Evolutionary conservation across 1,140 invertebrate species (phyloP).

Genomic region (Carposina sasakii): DNA sequence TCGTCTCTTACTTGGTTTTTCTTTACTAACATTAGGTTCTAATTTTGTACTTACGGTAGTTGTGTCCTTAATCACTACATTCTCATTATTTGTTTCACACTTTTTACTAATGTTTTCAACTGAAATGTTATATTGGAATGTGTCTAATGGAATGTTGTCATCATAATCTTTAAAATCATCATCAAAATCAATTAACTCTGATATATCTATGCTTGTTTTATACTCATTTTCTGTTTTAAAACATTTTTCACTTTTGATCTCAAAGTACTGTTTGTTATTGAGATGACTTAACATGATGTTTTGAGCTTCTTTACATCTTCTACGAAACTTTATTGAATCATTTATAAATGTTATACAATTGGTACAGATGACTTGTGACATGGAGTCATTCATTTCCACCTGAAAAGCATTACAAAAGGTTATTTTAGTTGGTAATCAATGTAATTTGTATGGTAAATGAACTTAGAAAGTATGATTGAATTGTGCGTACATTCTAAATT

Average conservation of each 20-base stretch:
- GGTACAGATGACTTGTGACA: slow-evolving; percentile 49
- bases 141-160: slow-evolving; percentile 40
- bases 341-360: slow-evolving; percentile 49
- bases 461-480: background rate
- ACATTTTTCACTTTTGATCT: slow-evolving; percentile 31
- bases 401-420: slow-evolving; percentile 27
- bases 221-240: slow-evolving; percentile 24
- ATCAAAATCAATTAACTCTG: slow-evolving; percentile 23
- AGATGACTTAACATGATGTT: slow-evolving; percentile 19
- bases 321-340: slow-evolving; percentile 43
- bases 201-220: slow-evolving; percentile 32
- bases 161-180: slow-evolving; percentile 40
- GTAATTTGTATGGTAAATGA: background rate
- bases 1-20: slow-evolving; percentile 16
- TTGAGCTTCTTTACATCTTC: slow-evolving; percentile 44
- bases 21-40: slow-evolving; percentile 19
- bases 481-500: background rate
- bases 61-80: slow-evolving; percentile 10
- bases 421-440: background rate
- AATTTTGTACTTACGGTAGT: slow-evolving; percentile 8
- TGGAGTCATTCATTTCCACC: slow-evolving; percentile 40
- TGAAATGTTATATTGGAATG: slow-evolving; percentile 22
- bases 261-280: slow-evolving; percentile 25
- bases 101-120: slow-evolving; percentile 10
- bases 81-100: background rate